Evolutionary conservation across 2,797 vertebrate species (phyloP), one percentile per base, ranked within the genome.

Genomic region (Lutjanus argentimaculatus): DNA sequence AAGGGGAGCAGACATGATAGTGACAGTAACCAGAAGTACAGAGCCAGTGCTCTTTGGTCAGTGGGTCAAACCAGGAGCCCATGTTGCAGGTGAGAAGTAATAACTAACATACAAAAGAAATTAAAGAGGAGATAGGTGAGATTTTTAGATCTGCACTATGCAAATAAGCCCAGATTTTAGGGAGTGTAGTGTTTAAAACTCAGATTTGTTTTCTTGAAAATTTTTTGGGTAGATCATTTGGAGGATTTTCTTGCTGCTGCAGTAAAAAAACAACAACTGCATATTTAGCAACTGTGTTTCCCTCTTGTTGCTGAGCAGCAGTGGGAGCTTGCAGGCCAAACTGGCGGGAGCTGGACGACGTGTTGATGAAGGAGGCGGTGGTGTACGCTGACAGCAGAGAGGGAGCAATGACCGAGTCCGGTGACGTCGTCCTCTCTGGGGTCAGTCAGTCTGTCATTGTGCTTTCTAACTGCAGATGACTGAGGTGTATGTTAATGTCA

Each of bases 11-110:
- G 98, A 99, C 69, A 96, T 96, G 48, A 97, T 99, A 49, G 83
- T 99, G 22, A 99, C 98, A 0, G 98, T 96, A 75, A 99, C 98
- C 2, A 94, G 94, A 87, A 95, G 96, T 8, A 97, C 94, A 8
- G 84, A 97, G 25, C 98, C 99, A 0, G 95, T 99, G 72, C 89
- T 99, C 1, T 95, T 91, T 46, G 98, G 98, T 8, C 94, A 89
- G 64, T 99, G 99, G 99, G 96, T 99, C 74, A 99, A 99, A 92
- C 94, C 96, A 3, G 98, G 98, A 57, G 98, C 98, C 56, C 99
- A 99, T 9, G 89, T 99, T 77, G 98, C 97, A 77, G 99, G 99
- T 99, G 90, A 88, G 94, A 13, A 40, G 7, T 49, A 53, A 40
- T 6, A n/a, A 42, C 13, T 8, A 1, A 70, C n/a, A 0, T 25